These are phyloP conservation scores for Argentina silus DNA, from an alignment of 2,797 vertebrate species.

Conservation along the genomic window DNA sequence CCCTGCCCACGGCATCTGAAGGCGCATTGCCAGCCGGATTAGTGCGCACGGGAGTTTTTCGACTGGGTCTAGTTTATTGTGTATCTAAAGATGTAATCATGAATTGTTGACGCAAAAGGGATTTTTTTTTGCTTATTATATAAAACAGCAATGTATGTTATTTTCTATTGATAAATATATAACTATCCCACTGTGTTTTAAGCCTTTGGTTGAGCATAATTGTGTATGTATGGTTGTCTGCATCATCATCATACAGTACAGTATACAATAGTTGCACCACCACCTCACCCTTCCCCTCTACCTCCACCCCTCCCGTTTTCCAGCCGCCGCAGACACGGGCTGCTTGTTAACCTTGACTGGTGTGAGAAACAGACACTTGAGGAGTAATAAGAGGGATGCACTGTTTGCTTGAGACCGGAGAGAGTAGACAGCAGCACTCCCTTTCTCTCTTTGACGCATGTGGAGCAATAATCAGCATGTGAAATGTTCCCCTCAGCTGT, in stretches of 20 bases:
- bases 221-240: slow-evolving; percentile 49
- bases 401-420: background rate
- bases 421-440: slow-evolving; percentile 4
- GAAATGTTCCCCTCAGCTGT: background rate
- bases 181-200: background rate
- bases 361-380: slow-evolving; percentile 76
- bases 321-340: slow-evolving; percentile 72
- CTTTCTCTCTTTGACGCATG: slow-evolving; percentile 13
- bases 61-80: slow-evolving; percentile 67
- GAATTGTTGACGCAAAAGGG: slow-evolving; percentile 32
- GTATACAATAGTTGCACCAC: slow-evolving; percentile 46
- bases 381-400: slow-evolving; percentile 37
- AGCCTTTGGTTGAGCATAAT: slow-evolving; percentile 37
- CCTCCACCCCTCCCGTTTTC: slow-evolving; percentile 54
- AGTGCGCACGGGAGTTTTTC: slow-evolving; percentile 71
- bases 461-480: background rate
- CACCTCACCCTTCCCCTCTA: slow-evolving; percentile 50
- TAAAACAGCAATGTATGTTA: background rate
- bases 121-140: slow-evolving; percentile 16
- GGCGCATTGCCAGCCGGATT: slow-evolving; percentile 60
- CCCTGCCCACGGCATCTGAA: slow-evolving; percentile 49
- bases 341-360: slow-evolving; percentile 79
- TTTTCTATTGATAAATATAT: background rate
- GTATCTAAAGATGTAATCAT: slow-evolving; percentile 27
- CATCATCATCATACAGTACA: slow-evolving; percentile 59